phyloP scores from a whole-genome alignment of 2,888 invertebrate species.

The Drosophila borealis region DNA sequence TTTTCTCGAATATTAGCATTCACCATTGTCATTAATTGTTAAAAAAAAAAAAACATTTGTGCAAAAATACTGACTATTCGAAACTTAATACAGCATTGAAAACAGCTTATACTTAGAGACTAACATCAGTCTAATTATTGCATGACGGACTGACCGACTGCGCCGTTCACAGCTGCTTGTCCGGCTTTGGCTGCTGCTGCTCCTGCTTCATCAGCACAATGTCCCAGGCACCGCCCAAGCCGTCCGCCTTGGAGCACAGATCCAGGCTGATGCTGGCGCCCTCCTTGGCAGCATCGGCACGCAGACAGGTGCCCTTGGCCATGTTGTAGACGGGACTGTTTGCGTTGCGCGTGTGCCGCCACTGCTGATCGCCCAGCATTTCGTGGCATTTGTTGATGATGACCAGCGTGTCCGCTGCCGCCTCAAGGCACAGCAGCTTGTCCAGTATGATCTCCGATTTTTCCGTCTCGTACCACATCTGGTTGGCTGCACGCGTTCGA shows the following conservation, averaged over 20 bases:
- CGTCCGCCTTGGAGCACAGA: constrained; percentile 86
- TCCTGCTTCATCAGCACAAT: constrained; percentile 45
- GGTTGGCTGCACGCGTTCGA: constrained; percentile 87
- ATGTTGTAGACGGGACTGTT: constrained; percentile 93
- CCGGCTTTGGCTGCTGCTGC: constrained; percentile 34
- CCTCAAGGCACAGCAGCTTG: constrained; percentile 94
- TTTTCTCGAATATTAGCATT: background rate
- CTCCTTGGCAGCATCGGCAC: constrained; percentile 85
- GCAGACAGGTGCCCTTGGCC: constrained; percentile 93
- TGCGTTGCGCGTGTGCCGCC: constrained; percentile 91
- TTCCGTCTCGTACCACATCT: constrained; percentile 91
- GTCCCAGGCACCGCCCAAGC: constrained; percentile 78
- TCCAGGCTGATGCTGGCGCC: constrained; percentile 87
- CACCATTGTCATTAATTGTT: constrained; percentile 1
- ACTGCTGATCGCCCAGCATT: constrained; percentile 95
- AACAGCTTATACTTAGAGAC: constrained; percentile 44
- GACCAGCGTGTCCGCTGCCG: constrained; percentile 87
- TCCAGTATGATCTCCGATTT: constrained; percentile 93
- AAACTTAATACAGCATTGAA: constrained; percentile 55
- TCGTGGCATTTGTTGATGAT: constrained; percentile 96
- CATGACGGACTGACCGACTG: constrained; percentile 9
- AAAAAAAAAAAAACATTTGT: constrained; percentile 3
- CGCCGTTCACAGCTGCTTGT: constrained; percentile 48
- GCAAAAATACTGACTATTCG: constrained; percentile 64
- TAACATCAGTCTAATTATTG: constrained; percentile 61